Evolutionary conservation across 2,888 invertebrate genomes (phyloP), one percentile per base, ranked within the genome.

Genomic region (Podabrus alpinus): DNA sequence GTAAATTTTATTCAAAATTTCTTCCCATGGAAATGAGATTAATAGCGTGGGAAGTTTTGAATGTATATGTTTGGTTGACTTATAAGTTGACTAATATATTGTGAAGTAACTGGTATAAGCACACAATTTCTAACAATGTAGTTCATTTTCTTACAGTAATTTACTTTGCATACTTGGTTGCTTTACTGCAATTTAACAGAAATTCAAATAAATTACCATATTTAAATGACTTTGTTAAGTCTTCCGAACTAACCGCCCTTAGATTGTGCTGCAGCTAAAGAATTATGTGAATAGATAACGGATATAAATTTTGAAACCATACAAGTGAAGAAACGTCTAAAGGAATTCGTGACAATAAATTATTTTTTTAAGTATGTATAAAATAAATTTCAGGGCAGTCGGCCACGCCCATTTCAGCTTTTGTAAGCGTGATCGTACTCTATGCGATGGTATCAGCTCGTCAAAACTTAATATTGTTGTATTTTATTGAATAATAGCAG

Each of bases 1-100:
- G 62, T 64, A 17, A 68, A 68, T 68, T 72, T 72, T 61, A 68
- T 71, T 71, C 19, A 71, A 66, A 71, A 66, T 71, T 21, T 16
- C 59, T 72, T 72, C 72, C 64, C 72, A 72, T 67, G 72, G 62
- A 68, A 71, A 71, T 60, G 25, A 68, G 68, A 72, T 68, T 72
- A 72, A 59, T 62, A 62, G 60, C 72, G 72, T 72, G 72, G 64
- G 72, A 72, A 72, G 16, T 17, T 64, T 19, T 64, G 21, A 64
- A 45, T 45, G 45, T 21, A 64, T 64, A 64, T 64, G 62, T 64
- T 64, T 64, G 17, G 19, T 64, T 64, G 21, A 64, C 15, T 64
- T 64, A 19, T 64, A 45, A 45, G 45, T 45, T 45, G 45, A 17
- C 62, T 64, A 64, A 64, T 64, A 64, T 64, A 64, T 64, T 64